These are phyloP conservation scores for Sebastes taczanowskii DNA, from an alignment of 2,797 vertebrate species.

Conservation along the genomic window DNA sequence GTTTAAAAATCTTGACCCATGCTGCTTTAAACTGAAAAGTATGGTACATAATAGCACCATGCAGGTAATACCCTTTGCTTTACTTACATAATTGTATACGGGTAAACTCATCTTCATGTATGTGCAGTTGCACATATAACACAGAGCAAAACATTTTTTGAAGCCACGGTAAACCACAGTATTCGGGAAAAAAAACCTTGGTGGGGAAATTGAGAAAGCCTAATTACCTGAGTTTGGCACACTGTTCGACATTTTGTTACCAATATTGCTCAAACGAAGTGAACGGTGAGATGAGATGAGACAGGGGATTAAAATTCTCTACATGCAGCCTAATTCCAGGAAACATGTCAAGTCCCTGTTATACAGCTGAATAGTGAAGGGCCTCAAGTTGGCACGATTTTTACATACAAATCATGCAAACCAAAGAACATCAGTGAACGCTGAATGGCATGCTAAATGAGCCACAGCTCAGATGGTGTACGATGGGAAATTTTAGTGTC, in stretches of 20 bases:
- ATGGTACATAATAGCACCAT: background rate
- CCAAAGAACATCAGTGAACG: background rate
- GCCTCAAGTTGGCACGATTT: constrained; percentile 17
- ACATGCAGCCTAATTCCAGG: constrained; percentile 49
- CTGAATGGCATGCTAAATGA: constrained; percentile 34
- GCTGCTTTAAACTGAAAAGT: background rate
- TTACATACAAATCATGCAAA: constrained; percentile 46
- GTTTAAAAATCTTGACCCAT: background rate
- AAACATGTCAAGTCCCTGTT: constrained; percentile 47
- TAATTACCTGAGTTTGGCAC: constrained; percentile 56
- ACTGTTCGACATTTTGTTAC: constrained; percentile 34
- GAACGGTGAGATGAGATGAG: constrained; percentile 40
- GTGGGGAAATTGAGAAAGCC: background rate
- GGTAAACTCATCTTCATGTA: background rate
- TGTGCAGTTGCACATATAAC: constrained; percentile 2
- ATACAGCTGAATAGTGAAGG: constrained; percentile 17
- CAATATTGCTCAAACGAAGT: constrained; percentile 41
- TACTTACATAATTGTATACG: background rate
- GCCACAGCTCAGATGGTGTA: constrained; percentile 18
- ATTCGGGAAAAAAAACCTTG: constrained; percentile 8
- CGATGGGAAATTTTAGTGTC: constrained; percentile 9
- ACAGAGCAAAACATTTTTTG: background rate
- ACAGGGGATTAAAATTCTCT: constrained; percentile 47
- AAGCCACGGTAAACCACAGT: background rate
- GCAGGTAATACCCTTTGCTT: background rate